Percentiles rank a stretch among this genome's conserved stretches.
phyloP scores from a whole-genome alignment of 2,113 vertebrate species.

The Dendrocopos noguchii region DNA sequence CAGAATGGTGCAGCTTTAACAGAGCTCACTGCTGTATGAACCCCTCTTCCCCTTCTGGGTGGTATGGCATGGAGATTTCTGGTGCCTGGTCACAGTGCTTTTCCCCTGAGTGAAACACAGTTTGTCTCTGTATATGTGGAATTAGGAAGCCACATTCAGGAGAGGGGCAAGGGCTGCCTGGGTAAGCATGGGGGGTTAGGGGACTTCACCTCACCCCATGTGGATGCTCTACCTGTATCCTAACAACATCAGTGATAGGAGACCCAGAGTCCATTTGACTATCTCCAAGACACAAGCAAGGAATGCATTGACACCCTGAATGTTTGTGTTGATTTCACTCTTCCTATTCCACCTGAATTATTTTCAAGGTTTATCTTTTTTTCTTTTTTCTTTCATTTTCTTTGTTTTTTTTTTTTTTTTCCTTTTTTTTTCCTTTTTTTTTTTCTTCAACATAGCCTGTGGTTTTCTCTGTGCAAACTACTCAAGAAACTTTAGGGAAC shows the following conservation, averaged over 20 bases:
- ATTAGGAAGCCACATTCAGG: background rate
- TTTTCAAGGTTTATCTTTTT: background rate
- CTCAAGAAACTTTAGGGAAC: background rate
- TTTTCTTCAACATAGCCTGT: background rate
- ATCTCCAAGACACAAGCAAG: background rate
- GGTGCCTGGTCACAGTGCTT: rapidly evolving
- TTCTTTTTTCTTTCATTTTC: no score
- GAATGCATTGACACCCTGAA: background rate
- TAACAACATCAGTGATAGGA: background rate
- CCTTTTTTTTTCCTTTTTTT: no score
- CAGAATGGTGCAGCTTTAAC: background rate
- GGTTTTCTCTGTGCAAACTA: background rate
- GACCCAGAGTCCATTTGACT: background rate
- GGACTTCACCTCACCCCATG: background rate
- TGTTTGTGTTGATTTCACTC: background rate
- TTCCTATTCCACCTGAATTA: background rate
- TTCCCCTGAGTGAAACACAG: background rate
- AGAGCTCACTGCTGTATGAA: background rate
- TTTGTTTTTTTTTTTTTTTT: no score
- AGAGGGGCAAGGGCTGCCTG: background rate
- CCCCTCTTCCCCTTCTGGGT: background rate
- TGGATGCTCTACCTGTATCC: background rate
- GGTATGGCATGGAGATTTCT: background rate
- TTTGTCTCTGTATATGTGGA: background rate
- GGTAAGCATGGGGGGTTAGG: background rate